Conservation (phyloP, 2,113 vertebrate species). For the Orientallactaga bullata region DNA sequence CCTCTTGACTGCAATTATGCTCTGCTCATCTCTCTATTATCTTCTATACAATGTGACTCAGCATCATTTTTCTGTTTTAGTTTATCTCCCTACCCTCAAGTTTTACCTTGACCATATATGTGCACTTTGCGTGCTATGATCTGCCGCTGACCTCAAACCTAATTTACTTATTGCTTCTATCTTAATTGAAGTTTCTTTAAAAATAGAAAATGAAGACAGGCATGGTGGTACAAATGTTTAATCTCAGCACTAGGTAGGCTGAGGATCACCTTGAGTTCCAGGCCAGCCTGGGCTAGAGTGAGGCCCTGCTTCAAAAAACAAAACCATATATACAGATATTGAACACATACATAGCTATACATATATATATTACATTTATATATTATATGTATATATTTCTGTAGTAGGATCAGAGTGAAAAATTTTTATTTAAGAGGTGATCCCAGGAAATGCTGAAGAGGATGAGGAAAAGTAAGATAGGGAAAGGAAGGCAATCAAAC, state of each 20-base stretch:
- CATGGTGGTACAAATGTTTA: too few relatives aligned
- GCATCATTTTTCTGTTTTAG: not conserved
- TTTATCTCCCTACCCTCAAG: not conserved
- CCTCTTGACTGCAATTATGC: not conserved
- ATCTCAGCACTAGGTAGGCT: too few relatives aligned
- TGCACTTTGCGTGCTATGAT: not conserved
- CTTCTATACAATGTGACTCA: not conserved
- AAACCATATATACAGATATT: too few relatives aligned
- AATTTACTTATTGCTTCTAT: not conserved
- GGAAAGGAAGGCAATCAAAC: not conserved
- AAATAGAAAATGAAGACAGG: too few relatives aligned
- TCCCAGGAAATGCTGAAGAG: constrained; percentile 2
- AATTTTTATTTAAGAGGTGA: constrained; percentile 7
- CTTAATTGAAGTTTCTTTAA: not conserved
- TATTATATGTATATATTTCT: too few relatives aligned
- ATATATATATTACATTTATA: too few relatives aligned
- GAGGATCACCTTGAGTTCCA: too few relatives aligned
- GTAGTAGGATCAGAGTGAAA: not conserved
- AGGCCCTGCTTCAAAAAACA: too few relatives aligned
- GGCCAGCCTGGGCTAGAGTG: too few relatives aligned
- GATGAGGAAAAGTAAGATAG: not conserved
- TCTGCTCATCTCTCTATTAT: not conserved
- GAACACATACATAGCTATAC: too few relatives aligned
- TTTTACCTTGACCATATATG: not conserved
- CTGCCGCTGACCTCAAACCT: not conserved